Base-by-base conservation (phyloP, 2,113 vertebrate genomes). In the Machaerirhynchus nigripectus region DNA sequence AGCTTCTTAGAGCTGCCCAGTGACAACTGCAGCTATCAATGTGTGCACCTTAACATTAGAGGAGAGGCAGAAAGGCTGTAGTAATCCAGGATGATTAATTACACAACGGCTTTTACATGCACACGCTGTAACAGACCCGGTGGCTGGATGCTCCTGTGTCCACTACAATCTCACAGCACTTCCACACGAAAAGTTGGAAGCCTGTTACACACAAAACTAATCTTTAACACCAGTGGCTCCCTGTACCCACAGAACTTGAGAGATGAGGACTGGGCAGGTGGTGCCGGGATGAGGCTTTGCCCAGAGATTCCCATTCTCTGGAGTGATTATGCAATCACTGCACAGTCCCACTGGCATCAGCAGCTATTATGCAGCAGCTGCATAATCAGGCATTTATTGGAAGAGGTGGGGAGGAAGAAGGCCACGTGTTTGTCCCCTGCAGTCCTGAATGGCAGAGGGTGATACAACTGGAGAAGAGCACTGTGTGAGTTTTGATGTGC, bases 341-440 rank as follows among this genome's bases (percentile, higher is more conserved):
- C 2, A 0, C 50, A 65, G 44, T 56, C 49, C 61, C 57, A 49
- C 42, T 87, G 73, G 42, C 81, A 95, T 76, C 93, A 82, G 77
- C 78, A 84, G 81, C 61, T 76, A 75, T 95, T 96, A 49, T 84
- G 44, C 69, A 65, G 84, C 94, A 94, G 94, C 94, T 97, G 95
- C 65, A 71, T 28, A 53, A 94, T 75, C 74, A 61, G 57, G 49
- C 23, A 1, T 64, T 73, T 75, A 46, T 60, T 89, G 81, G 88
- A 74, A 82, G 81, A 79, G 69, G 57, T 59, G 49, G 77, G 31
- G 55, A 89, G 50, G 44, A 84, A 26, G 44, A 47, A 73, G 53
- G 57, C 61, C 87, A 60, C 50, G 39, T 64, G 57, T 84, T 87
- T 82, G 87, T 84, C 77, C 86, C 42, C 55, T 40, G 21, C 49